Conservation (phyloP, 2,888 invertebrate species). For the Dasypolia templi region DNA sequence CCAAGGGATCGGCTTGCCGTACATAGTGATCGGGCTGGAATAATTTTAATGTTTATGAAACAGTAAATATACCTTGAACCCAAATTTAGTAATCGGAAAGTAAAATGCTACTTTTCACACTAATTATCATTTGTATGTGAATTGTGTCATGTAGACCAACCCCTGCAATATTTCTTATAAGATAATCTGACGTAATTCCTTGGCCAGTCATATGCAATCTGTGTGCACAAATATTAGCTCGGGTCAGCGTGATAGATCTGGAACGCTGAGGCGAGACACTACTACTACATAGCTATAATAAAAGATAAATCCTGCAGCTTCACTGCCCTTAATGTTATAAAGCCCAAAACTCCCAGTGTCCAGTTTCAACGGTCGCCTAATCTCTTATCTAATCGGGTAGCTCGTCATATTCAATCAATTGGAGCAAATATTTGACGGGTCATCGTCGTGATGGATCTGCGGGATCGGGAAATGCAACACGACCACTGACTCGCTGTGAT, state of each 20-base stretch:
- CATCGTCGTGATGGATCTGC: conserved; percentile 35
- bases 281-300: neutral
- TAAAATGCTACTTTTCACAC: neutral
- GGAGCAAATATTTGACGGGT: conserved; percentile 45
- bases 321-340: neutral
- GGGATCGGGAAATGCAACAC: conserved; percentile 5
- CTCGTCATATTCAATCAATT: conserved; percentile 43
- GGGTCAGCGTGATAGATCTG: conserved; percentile 44
- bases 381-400: conserved; percentile 16
- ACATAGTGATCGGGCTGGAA: too few relatives aligned
- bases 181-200: conserved; percentile 6
- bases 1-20: too few relatives aligned
- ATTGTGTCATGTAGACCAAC: neutral
- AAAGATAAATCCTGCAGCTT: conserved; percentile 13
- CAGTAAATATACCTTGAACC: too few relatives aligned
- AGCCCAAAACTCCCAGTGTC: neutral
- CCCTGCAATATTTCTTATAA: neutral
- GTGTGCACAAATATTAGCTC: conserved; percentile 25
- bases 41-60: too few relatives aligned
- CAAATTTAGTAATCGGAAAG: too few relatives aligned
- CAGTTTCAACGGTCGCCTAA: conserved; percentile 1
- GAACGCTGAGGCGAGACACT: conserved; percentile 2
- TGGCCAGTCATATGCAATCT: conserved; percentile 26
- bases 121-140: neutral
- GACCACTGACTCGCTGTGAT: conserved; percentile 27